Base-by-base conservation (phyloP, 2,113 vertebrate species). In the Oncorhynchus keta region DNA sequence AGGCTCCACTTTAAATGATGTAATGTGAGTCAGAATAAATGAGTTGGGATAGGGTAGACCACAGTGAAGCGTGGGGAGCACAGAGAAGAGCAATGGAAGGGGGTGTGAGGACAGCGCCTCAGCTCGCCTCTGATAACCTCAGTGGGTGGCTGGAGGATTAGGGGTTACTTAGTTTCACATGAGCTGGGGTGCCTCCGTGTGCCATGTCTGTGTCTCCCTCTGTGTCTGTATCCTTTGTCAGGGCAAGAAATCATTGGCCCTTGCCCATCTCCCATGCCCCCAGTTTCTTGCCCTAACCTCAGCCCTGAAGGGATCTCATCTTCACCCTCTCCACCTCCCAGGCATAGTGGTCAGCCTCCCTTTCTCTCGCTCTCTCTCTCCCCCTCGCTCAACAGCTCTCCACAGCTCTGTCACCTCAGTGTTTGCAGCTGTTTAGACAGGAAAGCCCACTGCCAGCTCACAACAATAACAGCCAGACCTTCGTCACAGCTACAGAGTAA, bases 401-500 rank as follows among this genome's bases (percentile, higher is more conserved):
- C 77, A 51, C 85, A 88, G 79, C 90, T 91, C 81, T 92, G 91
- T 88, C 80, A 87, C 81, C 88, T 92, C 91, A 91, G 91, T 86
- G 61, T 89, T 92, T 89, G 87, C 79, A 72, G 72, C 87, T 89
- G 85, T 90, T 89, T 89, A 85, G 89, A 89, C 87, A 91, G 89
- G 91, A 90, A 91, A 90, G 81, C 86, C 87, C 88, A 85, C 83
- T 75, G 78, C 84, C 87, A 87, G 86, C 87, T 88, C 86, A 87
- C 84, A 85, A 84, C 88, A 90, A 91, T 71, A 92, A 91, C 89
- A 91, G 80, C 81, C 79, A 71, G 67, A 67, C 83, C 87, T 86
- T 81, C 80, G 81, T 85, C 82, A 80, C 85, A 70, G 77, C 79
- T 69, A 55, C 13, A 51, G 49, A 51, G 20, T 28, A 14, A 71